These are phyloP conservation scores for Lerema accius DNA, from an alignment of 1,140 invertebrate genomes.

Conservation along the genomic window DNA sequence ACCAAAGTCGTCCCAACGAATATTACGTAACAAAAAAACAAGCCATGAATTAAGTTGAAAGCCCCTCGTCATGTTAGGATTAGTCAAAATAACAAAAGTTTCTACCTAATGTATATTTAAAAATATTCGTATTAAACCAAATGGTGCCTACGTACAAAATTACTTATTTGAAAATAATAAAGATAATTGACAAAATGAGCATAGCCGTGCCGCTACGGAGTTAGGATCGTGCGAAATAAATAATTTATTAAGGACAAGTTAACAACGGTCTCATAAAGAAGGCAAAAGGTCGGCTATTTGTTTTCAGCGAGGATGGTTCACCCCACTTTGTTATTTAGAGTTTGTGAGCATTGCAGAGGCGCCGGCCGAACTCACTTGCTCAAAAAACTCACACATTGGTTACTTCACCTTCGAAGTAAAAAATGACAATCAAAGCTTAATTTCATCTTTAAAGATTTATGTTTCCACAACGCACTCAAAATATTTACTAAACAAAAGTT, in stretches of 20 bases:
- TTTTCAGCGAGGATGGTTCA: conserved; percentile 69
- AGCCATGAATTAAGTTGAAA: too few relatives aligned
- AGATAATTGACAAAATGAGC: conserved; percentile 59
- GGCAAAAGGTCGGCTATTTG: conserved; percentile 80
- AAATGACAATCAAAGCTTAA: not conserved
- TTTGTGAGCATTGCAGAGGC: conserved; percentile 54
- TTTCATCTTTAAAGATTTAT: too few relatives aligned
- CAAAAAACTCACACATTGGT: conserved; percentile 52
- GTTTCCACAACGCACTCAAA: too few relatives aligned
- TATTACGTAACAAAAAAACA: too few relatives aligned
- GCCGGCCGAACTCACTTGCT: conserved; percentile 41
- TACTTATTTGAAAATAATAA: conserved; percentile 65
- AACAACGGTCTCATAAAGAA: conserved; percentile 81
- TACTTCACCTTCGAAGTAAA: not conserved
- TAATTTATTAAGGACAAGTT: conserved; percentile 82
- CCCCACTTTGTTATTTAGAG: conserved; percentile 68
- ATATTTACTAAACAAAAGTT: too few relatives aligned
- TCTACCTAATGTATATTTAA: too few relatives aligned
- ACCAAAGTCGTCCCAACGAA: too few relatives aligned
- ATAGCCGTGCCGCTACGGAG: conserved; percentile 41
- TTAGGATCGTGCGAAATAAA: conserved; percentile 64
- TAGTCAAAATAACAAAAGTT: too few relatives aligned
- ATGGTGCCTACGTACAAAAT: too few relatives aligned
- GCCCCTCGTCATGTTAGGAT: too few relatives aligned
- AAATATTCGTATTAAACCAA: too few relatives aligned